Conservation (phyloP, 2,888 invertebrate genomes). For the Lycocerus yunnanus region DNA sequence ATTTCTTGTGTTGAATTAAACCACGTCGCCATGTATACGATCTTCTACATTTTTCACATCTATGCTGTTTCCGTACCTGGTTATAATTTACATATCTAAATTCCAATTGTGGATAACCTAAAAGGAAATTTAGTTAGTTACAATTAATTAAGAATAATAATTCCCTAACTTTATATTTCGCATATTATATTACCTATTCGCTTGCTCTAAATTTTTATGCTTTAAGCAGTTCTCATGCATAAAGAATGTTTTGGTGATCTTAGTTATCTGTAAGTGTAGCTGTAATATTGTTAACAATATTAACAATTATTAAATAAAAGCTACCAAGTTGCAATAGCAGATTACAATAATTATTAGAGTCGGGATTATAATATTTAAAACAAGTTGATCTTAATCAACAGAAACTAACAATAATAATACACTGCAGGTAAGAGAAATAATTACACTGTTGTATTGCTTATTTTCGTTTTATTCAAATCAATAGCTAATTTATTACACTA, state of each 20-base stretch:
- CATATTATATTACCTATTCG: neutral
- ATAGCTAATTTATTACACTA: neutral
- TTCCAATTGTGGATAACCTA: neutral
- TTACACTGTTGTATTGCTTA: neutral
- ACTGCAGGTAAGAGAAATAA: neutral
- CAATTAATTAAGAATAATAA: neutral
- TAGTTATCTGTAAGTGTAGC: neutral
- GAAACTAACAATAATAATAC: no score
- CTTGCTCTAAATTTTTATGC: neutral
- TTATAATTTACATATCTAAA: neutral
- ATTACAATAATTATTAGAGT: no score
- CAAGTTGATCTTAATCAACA: neutral
- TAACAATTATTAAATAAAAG: no score
- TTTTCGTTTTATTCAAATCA: neutral
- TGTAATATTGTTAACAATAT: neutral
- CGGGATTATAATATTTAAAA: neutral
- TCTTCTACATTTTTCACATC: slow-evolving; percentile 7
- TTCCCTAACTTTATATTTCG: neutral
- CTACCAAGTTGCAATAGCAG: no score
- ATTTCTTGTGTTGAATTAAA: slow-evolving; percentile 38
- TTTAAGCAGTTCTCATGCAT: neutral
- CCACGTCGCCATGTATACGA: slow-evolving; percentile 4
- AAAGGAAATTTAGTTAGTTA: neutral
- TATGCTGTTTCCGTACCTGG: neutral
- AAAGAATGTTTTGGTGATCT: neutral